Conservation (phyloP, 92 coral and sea anemone genomes). For the Heliopora coerulea region DNA sequence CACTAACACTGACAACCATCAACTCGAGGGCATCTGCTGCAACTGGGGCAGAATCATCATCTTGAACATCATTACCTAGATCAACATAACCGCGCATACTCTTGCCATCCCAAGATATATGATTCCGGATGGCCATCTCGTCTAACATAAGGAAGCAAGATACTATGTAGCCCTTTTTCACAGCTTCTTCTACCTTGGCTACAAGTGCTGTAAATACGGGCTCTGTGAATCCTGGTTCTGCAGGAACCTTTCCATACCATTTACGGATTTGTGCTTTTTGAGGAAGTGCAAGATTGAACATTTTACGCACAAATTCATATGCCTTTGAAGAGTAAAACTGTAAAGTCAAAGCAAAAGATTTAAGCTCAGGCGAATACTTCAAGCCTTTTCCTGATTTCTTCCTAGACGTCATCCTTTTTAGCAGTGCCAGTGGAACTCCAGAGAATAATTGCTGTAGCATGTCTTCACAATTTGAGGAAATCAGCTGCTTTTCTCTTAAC, state of each 20-base stretch:
- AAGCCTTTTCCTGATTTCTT: slow-evolving; percentile 6
- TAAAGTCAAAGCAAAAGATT: too few relatives aligned
- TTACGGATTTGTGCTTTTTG: slow-evolving; percentile 19
- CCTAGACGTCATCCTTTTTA: background rate
- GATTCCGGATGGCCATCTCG: slow-evolving; percentile 26
- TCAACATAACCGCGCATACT: slow-evolving; percentile 22
- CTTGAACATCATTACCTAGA: slow-evolving; percentile 17
- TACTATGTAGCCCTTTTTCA: background rate
- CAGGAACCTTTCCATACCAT: slow-evolving; percentile 12
- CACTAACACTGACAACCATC: slow-evolving; percentile 14
- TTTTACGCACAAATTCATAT: slow-evolving; percentile 18
- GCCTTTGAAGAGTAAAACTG: slow-evolving; percentile 24
- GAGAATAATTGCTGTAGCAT: background rate
- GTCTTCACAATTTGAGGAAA: slow-evolving; percentile 1
- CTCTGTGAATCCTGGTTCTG: slow-evolving; percentile 34
- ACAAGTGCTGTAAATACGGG: slow-evolving; percentile 16
- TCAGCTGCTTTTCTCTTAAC: background rate
- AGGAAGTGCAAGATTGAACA: slow-evolving; percentile 14
- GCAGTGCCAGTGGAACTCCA: slow-evolving; percentile 12
- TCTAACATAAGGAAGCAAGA: slow-evolving; percentile 10
- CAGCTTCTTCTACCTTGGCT: background rate
- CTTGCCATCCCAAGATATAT: slow-evolving; percentile 29
- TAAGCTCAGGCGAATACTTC: slow-evolving; percentile 25
- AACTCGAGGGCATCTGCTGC: slow-evolving; percentile 17
- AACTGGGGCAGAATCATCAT: slow-evolving; percentile 26